These are phyloP conservation scores for Antechinus flavipes DNA, from an alignment of 2,113 vertebrate species.

Conservation along the genomic window DNA sequence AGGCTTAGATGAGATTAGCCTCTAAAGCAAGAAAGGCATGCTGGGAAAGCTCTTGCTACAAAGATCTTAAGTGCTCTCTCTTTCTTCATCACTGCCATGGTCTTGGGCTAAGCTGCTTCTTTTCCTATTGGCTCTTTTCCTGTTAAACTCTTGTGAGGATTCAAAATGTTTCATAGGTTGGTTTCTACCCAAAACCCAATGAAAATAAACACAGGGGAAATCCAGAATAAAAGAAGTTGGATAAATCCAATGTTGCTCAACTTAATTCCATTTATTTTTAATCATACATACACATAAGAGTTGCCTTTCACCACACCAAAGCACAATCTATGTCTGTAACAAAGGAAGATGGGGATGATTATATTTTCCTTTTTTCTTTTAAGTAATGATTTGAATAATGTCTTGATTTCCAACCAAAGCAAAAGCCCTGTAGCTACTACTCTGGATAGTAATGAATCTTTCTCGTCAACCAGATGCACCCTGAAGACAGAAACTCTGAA, in stretches of 20 bases:
- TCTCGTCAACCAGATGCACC: background rate
- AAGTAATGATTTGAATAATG: background rate
- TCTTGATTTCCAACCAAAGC: slow-evolving; percentile 1
- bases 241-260: background rate
- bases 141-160: slow-evolving; percentile 10
- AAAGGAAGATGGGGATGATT: background rate
- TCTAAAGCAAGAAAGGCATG: background rate
- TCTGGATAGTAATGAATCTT: background rate
- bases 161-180: slow-evolving; percentile 7
- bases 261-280: slow-evolving; percentile 28
- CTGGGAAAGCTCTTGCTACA: background rate
- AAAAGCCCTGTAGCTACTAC: background rate
- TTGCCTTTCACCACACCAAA: slow-evolving; percentile 7
- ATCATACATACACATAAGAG: slow-evolving; percentile 9
- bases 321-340: background rate
- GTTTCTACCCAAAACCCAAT: slow-evolving; percentile 26
- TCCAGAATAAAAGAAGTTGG: slow-evolving; percentile 14
- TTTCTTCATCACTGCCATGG: slow-evolving; percentile 17
- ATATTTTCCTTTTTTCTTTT: background rate
- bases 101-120: background rate
- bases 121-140: background rate
- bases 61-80: background rate
- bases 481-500: background rate
- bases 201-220: slow-evolving; percentile 3
- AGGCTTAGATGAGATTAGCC: background rate